Percentiles rank a stretch among this genome's conserved stretches.
Evolutionary conservation across 2,888 invertebrate species (phyloP).

Genomic region (Pseudococcus longispinus): DNA sequence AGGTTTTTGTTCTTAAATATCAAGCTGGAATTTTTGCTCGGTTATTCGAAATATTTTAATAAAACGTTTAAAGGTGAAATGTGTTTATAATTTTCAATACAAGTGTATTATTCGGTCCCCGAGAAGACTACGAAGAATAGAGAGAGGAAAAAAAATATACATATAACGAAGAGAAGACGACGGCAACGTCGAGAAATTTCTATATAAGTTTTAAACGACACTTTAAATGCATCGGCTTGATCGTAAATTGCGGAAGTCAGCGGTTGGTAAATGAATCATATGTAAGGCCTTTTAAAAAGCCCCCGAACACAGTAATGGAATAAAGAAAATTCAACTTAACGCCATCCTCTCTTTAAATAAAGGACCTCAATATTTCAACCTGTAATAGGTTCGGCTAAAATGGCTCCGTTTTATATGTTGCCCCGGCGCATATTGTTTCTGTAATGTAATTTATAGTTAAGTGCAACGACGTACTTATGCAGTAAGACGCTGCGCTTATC

Average conservation of each 20-base stretch:
- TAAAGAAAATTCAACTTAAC: slow-evolving; percentile 46
- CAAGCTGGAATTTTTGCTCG: neutral
- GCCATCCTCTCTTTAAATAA: slow-evolving; percentile 46
- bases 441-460: slow-evolving; percentile 54
- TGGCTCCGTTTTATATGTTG: slow-evolving; percentile 41
- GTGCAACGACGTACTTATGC: slow-evolving; percentile 54
- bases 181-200: neutral
- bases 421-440: slow-evolving; percentile 53
- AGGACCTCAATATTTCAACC: slow-evolving; percentile 50
- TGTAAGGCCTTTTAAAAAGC: slow-evolving; percentile 46
- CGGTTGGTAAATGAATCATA: slow-evolving; percentile 47
- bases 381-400: slow-evolving; percentile 49
- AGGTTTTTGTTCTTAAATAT: slow-evolving; percentile 11
- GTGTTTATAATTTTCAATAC: neutral
- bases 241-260: slow-evolving; percentile 51
- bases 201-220: slow-evolving; percentile 30
- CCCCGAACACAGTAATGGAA: slow-evolving; percentile 38
- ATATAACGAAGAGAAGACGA: neutral
- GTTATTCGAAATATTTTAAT: neutral
- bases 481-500: slow-evolving; percentile 56
- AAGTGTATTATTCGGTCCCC: neutral
- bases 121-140: neutral
- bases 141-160: neutral
- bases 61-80: neutral
- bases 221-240: slow-evolving; percentile 27